A percentile compares a stretch with the other conserved stretches of the same genome.
phyloP scores from a whole-genome alignment of 2,888 invertebrate species.

The Diadromus collaris region DNA sequence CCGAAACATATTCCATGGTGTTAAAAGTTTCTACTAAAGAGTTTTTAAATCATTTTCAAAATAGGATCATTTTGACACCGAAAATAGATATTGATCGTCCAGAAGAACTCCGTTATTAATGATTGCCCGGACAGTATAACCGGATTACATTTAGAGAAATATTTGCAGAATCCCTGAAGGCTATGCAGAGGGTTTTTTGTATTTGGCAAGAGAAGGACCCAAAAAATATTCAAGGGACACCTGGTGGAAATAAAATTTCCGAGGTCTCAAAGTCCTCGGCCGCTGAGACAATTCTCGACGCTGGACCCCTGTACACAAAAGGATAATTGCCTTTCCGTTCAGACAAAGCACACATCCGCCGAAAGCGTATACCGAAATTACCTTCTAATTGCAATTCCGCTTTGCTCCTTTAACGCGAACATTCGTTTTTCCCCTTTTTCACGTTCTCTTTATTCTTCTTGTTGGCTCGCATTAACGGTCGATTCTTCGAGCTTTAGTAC shows the following conservation, averaged over 20 bases:
- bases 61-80: no score
- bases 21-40: no score
- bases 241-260: not conserved
- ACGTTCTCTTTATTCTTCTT: slow-evolving; percentile 24
- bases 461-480: slow-evolving; percentile 23
- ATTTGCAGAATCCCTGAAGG: slow-evolving; percentile 5
- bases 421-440: not conserved
- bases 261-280: not conserved
- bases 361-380: slow-evolving; percentile 17
- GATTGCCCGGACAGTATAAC: not conserved
- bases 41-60: not conserved
- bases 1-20: no score
- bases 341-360: not conserved
- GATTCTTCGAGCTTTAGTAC: not conserved
- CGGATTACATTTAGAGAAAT: not conserved
- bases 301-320: not conserved
- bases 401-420: slow-evolving; percentile 29
- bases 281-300: not conserved
- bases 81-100: not conserved
- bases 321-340: slow-evolving; percentile 13
- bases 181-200: not conserved
- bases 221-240: not conserved
- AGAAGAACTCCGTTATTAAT: slow-evolving; percentile 12
- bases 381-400: slow-evolving; percentile 31
- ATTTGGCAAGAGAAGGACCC: not conserved